phyloP scores from a whole-genome alignment of 2,113 vertebrate genomes.

The Gobiocypris rarus region DNA sequence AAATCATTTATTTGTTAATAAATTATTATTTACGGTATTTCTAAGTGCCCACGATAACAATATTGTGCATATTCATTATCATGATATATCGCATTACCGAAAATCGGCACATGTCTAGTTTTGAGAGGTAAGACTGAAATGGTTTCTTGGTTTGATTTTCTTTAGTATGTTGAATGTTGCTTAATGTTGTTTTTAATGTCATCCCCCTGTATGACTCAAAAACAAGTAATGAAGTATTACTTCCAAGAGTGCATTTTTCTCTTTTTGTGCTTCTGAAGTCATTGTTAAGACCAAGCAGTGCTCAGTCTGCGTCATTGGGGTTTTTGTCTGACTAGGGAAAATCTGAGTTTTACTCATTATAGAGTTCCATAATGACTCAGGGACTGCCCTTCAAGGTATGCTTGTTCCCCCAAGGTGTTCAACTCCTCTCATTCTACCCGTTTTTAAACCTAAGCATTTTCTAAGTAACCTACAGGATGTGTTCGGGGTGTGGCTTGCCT shows the following conservation, averaged over 20 bases:
- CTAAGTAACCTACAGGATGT: neutral
- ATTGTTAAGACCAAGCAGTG: neutral
- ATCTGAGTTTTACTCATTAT: neutral
- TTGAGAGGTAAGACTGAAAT: neutral
- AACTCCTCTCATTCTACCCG: neutral
- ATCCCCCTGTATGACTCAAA: neutral
- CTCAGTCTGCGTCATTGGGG: neutral
- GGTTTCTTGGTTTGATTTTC: neutral
- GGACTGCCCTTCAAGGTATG: neutral
- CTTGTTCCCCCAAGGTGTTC: neutral
- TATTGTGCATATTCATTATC: too few relatives aligned
- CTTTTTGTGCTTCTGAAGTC: neutral
- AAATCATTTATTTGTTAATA: too few relatives aligned
- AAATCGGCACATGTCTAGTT: too few relatives aligned
- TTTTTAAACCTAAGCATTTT: neutral
- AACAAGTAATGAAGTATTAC: neutral
- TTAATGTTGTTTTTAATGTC: neutral
- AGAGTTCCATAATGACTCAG: neutral
- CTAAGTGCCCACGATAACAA: too few relatives aligned
- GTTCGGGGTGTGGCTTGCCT: neutral
- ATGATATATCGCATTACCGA: too few relatives aligned
- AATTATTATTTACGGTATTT: too few relatives aligned
- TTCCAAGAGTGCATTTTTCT: neutral
- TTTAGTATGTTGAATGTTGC: neutral
- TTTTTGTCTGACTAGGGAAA: constrained; percentile 9